Conservation (phyloP, 2,797 vertebrate genomes). For the Spinus olivaceus region DNA sequence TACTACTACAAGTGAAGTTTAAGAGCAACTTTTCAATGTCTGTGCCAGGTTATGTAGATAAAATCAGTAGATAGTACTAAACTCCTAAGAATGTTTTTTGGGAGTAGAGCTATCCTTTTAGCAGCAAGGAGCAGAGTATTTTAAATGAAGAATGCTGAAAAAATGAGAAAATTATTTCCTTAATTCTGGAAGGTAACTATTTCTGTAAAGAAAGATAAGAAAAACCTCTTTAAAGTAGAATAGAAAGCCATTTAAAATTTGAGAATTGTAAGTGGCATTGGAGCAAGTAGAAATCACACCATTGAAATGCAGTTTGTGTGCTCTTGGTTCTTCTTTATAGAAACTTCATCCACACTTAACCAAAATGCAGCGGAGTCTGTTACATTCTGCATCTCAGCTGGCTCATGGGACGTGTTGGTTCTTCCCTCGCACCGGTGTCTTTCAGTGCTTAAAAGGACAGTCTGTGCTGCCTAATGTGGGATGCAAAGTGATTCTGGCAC, state of each 20-base stretch:
- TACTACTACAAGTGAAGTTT: not conserved
- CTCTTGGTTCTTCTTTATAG: constrained; percentile 35
- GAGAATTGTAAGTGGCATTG: not conserved
- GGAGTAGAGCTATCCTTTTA: not conserved
- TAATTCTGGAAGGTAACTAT: not conserved
- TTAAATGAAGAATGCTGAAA: not conserved
- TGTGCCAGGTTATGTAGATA: not conserved
- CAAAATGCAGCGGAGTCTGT: constrained; percentile 78
- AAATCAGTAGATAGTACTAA: not conserved
- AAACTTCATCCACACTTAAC: constrained; percentile 6
- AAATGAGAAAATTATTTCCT: not conserved
- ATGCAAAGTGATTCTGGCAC: constrained; percentile 53
- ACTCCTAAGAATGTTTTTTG: not conserved
- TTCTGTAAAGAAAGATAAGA: not conserved
- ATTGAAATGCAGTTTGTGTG: not conserved
- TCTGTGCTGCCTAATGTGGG: not conserved
- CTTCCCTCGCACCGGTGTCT: constrained; percentile 21
- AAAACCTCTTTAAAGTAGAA: not conserved
- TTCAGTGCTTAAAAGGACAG: constrained; percentile 60
- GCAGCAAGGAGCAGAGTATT: not conserved
- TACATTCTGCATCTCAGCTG: constrained; percentile 65
- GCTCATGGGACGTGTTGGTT: constrained; percentile 52
- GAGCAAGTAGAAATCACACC: not conserved
- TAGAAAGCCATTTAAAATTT: not conserved
- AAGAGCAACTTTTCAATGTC: not conserved